These are phyloP conservation scores for Entomyzon cyanotis DNA, from an alignment of 2,113 vertebrate genomes.

Conservation along the genomic window DNA sequence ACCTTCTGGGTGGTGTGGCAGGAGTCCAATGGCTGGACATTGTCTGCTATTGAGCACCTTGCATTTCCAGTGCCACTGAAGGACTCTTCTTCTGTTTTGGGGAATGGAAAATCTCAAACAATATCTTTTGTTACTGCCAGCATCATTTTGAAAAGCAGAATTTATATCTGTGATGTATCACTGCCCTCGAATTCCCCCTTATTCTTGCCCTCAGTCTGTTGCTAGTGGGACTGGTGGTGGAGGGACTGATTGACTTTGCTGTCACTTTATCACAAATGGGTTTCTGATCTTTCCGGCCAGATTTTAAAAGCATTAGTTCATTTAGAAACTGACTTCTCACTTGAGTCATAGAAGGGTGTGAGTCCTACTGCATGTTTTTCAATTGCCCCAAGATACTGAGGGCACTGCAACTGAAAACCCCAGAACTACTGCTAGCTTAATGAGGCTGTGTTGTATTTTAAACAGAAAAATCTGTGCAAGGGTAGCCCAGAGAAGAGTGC, in stretches of 20 bases:
- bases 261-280: not conserved
- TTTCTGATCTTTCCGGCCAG: not conserved
- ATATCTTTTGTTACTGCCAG: not conserved
- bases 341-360: not conserved
- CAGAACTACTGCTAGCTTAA: not conserved
- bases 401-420: not conserved
- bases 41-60: not conserved
- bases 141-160: not conserved
- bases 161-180: not conserved
- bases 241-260: not conserved
- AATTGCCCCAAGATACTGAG: not conserved
- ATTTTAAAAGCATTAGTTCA: not conserved
- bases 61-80: not conserved
- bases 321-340: not conserved
- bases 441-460: not conserved
- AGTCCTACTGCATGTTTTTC: not conserved
- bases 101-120: not conserved
- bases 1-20: not conserved
- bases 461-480: not conserved
- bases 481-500: not conserved
- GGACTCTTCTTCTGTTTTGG: not conserved
- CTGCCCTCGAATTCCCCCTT: fast-evolving
- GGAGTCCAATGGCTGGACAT: not conserved
- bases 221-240: not conserved
- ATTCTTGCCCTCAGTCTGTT: not conserved